phyloP scores from a whole-genome alignment of 2,113 vertebrate genomes.

The Glaucomys volans region DNA sequence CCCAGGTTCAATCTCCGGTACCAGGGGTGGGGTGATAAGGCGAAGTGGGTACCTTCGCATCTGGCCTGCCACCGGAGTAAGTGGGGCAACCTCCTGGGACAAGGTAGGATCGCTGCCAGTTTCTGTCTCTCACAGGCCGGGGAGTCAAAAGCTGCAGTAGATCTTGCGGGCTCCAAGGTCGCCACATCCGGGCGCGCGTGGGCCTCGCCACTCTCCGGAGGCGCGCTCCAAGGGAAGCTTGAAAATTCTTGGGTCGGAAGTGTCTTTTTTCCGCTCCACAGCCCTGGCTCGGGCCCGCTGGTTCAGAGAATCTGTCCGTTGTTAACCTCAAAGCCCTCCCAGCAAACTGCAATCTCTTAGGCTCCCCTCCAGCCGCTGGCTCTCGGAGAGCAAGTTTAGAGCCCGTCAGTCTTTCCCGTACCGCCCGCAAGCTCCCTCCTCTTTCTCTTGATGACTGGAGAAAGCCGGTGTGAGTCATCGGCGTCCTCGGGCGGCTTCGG shows the following conservation, averaged over 20 bases:
- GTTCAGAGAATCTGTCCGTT: neutral
- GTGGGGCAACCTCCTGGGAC: neutral
- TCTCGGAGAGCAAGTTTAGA: neutral
- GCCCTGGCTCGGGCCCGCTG: neutral
- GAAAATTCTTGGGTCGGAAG: neutral
- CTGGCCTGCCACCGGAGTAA: fast-evolving
- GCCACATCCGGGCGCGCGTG: neutral
- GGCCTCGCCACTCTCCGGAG: neutral
- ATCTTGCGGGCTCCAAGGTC: neutral
- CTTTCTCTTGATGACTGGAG: neutral
- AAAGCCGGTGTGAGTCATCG: neutral
- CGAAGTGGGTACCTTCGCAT: neutral
- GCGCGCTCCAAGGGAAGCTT: neutral
- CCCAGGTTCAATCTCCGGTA: no score
- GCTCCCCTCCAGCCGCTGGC: no score
- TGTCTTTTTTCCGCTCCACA: neutral
- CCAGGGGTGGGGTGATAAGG: no score
- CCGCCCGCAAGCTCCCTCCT: neutral
- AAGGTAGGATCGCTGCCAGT: neutral
- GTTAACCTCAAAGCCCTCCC: neutral
- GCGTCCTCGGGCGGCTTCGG: neutral
- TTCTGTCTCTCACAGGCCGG: no score
- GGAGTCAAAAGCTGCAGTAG: neutral
- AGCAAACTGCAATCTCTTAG: no score
- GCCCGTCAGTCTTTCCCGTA: neutral